Conservation (phyloP, 1,140 invertebrate species). For the Galendromus occidentalis region DNA sequence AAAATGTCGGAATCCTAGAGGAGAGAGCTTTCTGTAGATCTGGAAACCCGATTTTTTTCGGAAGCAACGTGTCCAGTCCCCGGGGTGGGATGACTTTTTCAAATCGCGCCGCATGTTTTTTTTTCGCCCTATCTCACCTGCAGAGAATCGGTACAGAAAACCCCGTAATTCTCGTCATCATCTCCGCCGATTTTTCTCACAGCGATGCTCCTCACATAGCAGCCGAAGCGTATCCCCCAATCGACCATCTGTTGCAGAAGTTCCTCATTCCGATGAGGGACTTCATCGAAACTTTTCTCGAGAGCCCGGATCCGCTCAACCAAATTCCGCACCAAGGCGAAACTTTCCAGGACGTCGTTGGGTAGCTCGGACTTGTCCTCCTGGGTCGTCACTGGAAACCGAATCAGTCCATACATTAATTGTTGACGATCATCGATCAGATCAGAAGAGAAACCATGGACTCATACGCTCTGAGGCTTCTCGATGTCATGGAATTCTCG, state of each 20-base stretch:
- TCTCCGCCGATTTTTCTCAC: neutral
- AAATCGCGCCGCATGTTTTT: too few species aligned
- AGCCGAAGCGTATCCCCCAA: neutral
- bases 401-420: neutral
- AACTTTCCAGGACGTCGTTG: neutral
- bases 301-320: neutral
- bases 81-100: too few species aligned
- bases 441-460: neutral
- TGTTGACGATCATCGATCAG: neutral
- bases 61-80: neutral
- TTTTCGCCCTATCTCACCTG: neutral
- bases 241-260: neutral
- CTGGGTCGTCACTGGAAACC: neutral
- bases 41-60: neutral
- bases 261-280: neutral
- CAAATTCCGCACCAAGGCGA: neutral
- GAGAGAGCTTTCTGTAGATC: neutral
- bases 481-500: neutral
- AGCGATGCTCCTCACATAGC: neutral
- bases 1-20: constrained; percentile 6
- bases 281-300: neutral
- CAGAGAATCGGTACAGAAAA: neutral
- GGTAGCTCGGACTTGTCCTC: neutral
- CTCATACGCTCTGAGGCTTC: neutral
- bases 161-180: neutral